These are phyloP conservation scores for Malacoraja senta DNA, from an alignment of 2,797 vertebrate species.

Conservation along the genomic window DNA sequence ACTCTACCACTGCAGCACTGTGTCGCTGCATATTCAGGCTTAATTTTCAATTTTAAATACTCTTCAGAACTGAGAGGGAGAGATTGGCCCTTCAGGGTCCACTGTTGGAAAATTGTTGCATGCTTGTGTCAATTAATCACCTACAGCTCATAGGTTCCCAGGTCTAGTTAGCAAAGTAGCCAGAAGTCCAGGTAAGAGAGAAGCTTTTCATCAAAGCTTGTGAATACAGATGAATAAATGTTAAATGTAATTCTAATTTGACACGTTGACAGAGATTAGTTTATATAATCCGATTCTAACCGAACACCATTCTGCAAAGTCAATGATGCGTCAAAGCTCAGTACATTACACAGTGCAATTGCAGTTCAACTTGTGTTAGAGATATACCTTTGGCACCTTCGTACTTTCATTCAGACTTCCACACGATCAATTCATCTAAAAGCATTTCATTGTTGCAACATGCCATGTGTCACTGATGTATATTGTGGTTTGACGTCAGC, in stretches of 20 bases:
- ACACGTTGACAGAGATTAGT: background rate
- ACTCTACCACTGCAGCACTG: too few species aligned
- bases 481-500: background rate
- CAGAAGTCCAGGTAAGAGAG: background rate
- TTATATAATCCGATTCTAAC: background rate
- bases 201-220: background rate
- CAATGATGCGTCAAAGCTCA: background rate
- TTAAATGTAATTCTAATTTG: background rate
- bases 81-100: background rate
- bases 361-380: background rate
- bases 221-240: background rate
- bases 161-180: background rate
- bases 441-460: background rate
- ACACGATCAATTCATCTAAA: background rate
- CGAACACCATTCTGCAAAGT: background rate
- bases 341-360: background rate
- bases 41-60: too few species aligned
- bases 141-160: background rate
- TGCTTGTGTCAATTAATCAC: background rate
- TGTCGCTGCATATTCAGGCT: too few species aligned
- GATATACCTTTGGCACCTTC: background rate
- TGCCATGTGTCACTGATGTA: background rate
- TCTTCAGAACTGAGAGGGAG: background rate
- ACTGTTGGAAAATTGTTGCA: background rate
- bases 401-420: background rate